A percentile compares a stretch with the other conserved stretches of the same genome.
These are phyloP conservation scores for Myotis planiceps DNA, from an alignment of 2,797 vertebrate genomes.

Conservation along the genomic window DNA sequence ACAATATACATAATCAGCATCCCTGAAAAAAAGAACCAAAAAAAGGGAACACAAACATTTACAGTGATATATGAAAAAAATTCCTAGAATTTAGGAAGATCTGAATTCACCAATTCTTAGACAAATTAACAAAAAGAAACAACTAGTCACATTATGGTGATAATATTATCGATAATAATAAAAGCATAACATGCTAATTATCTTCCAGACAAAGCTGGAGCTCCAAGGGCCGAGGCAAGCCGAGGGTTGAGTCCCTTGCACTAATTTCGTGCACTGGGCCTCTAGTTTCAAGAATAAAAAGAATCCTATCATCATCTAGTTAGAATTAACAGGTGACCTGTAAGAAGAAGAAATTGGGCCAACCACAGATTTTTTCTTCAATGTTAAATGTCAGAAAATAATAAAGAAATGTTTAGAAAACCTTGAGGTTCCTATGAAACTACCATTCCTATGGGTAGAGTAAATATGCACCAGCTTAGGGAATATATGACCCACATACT, in stretches of 20 bases:
- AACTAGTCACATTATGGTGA: not conserved
- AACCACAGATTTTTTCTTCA: not conserved
- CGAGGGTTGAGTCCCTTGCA: too few species aligned
- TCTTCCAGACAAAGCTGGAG: too few species aligned
- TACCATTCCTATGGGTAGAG: not conserved
- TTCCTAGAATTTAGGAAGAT: not conserved
- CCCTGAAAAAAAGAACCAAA: not conserved
- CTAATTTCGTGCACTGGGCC: too few species aligned
- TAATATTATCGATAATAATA: not conserved
- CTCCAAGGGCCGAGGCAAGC: too few species aligned
- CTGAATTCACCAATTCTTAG: not conserved
- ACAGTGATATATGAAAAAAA: not conserved
- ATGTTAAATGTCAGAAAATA: not conserved
- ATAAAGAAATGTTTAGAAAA: not conserved
- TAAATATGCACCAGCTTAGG: not conserved
- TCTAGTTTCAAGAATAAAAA: not conserved
- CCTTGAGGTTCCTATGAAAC: not conserved
- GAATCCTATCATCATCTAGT: not conserved
- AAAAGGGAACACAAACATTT: constrained; percentile 14
- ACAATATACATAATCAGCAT: not conserved
- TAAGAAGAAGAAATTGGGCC: not conserved
- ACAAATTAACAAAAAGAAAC: constrained; percentile 47
- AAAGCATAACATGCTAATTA: too few species aligned
- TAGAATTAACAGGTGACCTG: not conserved
- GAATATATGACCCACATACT: not conserved